Evolutionary conservation across 2,888 invertebrate species (phyloP), one percentile per base, ranked within the genome.

Genomic region (Lapara coniferarum): DNA sequence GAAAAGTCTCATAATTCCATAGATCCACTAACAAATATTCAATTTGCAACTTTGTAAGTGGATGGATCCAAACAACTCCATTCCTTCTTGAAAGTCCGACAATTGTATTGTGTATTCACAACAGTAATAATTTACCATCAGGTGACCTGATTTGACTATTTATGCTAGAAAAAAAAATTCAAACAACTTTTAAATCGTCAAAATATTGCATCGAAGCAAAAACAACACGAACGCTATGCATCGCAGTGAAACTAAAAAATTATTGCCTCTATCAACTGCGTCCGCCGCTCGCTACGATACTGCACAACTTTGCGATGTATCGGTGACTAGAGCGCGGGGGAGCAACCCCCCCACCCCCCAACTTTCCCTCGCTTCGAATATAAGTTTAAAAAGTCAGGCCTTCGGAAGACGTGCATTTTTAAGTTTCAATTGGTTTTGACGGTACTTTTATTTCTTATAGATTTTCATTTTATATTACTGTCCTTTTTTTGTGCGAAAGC

Each of bases 331-430:
- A 19, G 19, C 10, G 59, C 46, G 59, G 63, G 49, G 19, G 49
- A 19, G 19, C 13, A 49, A 63, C 63, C 63, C 49, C 63, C 49
- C 5, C 12, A 46, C 49, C 63, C 49, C 5, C 12, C 16, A 63
- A 49, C 63, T 63, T 49, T 2, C 10, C 19, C 19, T 19, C 49
- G 12, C 46, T n/a, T 25, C 58, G 37, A 10, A 59, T 59, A 63
- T 49, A 63, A 63, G 49, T 63, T 63, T 19, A 19, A 10, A 49
- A 57, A 63, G 63, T 63, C 63, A 63, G 49, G 49, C 49, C 49
- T 63, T 49, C 16, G 16, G 8, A 12, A 46, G 46, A 63, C 63
- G 63, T 63, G 63, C 63, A 63, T 63, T 49, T 53, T 63, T 63
- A 63, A 63, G 63, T 63, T 63, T 49, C 12, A 8, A 63, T 63